Conservation (phyloP, 2,113 vertebrate species). For the Todiramphus saurophagus region DNA sequence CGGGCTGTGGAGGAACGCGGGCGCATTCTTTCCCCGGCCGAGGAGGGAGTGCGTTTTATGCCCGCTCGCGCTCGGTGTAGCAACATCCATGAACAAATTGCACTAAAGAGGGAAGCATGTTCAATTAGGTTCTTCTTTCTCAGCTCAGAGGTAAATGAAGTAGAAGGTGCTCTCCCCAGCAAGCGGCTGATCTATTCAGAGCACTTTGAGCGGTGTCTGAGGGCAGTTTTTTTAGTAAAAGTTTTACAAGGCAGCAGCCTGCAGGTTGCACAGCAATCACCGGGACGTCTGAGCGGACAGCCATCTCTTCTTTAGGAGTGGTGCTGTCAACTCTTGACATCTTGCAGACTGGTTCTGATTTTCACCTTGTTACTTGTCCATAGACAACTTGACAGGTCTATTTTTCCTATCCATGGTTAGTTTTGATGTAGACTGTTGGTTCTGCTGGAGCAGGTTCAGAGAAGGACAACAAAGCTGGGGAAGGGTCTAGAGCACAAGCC, state of each 20-base stretch:
- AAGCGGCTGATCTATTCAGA: background rate
- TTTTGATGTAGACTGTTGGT: background rate
- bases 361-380: background rate
- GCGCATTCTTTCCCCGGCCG: background rate
- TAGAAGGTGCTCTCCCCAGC: constrained; percentile 19
- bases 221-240: background rate
- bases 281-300: background rate
- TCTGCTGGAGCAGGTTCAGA: background rate
- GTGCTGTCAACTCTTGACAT: background rate
- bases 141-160: background rate
- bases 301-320: background rate
- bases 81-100: constrained; percentile 25
- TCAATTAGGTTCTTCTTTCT: constrained; percentile 34
- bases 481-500: no score
- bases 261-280: background rate
- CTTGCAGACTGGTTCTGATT: background rate
- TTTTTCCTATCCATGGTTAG: background rate
- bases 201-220: background rate
- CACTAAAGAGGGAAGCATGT: constrained; percentile 29
- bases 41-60: background rate
- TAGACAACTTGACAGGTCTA: background rate
- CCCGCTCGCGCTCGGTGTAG: background rate
- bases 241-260: background rate
- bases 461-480: no score
- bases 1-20: constrained; percentile 32